Percentiles rank a stretch among this genome's conserved stretches.
phyloP scores from a whole-genome alignment of 2,797 vertebrate genomes.

The Paramormyrops hopkinsi region DNA sequence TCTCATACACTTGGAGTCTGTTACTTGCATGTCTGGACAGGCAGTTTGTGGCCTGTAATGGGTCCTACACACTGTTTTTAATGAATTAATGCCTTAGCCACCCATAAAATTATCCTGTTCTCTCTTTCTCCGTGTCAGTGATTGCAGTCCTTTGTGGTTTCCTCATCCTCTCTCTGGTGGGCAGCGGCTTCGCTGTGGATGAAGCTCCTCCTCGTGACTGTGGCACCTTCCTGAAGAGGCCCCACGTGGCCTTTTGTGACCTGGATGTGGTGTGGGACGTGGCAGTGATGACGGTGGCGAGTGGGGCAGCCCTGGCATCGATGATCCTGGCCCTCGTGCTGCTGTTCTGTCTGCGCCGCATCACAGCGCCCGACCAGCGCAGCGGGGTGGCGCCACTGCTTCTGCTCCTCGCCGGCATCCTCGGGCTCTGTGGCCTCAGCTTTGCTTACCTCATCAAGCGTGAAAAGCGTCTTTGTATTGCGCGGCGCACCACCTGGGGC shows the following conservation, averaged over 20 bases:
- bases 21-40: background rate
- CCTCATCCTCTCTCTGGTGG: conserved; percentile 54
- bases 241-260: conserved; percentile 50
- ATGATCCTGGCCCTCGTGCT: background rate
- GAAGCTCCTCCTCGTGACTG: conserved; percentile 74
- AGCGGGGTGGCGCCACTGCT: background rate
- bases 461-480: background rate
- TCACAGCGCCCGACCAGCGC: background rate
- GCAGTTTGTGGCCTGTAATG: background rate
- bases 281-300: background rate
- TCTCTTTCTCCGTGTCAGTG: conserved; percentile 34
- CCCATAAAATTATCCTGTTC: background rate
- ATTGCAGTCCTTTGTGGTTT: conserved; percentile 50
- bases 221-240: conserved; percentile 70
- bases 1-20: background rate
- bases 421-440: background rate
- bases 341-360: background rate
- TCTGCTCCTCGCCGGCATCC: background rate
- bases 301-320: background rate
- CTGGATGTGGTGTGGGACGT: background rate
- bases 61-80: background rate
- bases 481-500: background rate
- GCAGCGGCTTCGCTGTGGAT: conserved; percentile 65
- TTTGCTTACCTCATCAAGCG: background rate
- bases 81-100: background rate